phyloP scores from a whole-genome alignment of 1,140 invertebrate species.

The Euborellia annulipes region DNA sequence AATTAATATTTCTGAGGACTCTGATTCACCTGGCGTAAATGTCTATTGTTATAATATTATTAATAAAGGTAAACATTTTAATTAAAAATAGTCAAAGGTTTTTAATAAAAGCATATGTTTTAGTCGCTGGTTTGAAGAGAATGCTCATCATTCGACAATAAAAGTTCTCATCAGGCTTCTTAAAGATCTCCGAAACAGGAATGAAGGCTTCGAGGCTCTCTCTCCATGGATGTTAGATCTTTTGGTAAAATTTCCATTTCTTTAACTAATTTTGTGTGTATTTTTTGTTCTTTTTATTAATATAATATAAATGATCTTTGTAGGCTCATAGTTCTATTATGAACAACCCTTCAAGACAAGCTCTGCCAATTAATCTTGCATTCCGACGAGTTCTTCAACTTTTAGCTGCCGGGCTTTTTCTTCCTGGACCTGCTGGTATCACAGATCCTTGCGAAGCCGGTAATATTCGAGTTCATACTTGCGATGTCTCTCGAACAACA shows the following conservation, averaged over 20 bases:
- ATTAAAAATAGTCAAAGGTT: too few species aligned
- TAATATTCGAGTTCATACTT: constrained; percentile 75
- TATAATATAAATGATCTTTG: constrained; percentile 13
- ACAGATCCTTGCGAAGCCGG: constrained; percentile 87
- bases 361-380: constrained; percentile 79
- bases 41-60: too few species aligned
- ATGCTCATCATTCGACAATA: constrained; percentile 91
- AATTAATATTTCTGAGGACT: too few species aligned
- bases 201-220: constrained; percentile 76
- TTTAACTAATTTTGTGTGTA: constrained; percentile 1
- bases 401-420: constrained; percentile 81
- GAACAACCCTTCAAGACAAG: constrained; percentile 87
- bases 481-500: constrained; percentile 87
- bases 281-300: constrained; percentile 5
- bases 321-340: constrained; percentile 90
- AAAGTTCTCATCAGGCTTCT: constrained; percentile 88
- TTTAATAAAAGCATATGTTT: constrained; percentile 3
- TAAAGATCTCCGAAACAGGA: constrained; percentile 74
- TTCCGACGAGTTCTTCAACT: constrained; percentile 71
- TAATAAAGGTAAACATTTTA: too few species aligned
- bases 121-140: constrained; percentile 94
- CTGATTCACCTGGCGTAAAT: too few species aligned
- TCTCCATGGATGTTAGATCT: constrained; percentile 95
- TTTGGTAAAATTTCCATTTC: constrained; percentile 32
- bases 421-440: constrained; percentile 84